A percentile compares a stretch with the other conserved stretches of the same genome.
These are phyloP conservation scores for Nezara viridula DNA, from an alignment of 2,888 invertebrate species.

Conservation along the genomic window DNA sequence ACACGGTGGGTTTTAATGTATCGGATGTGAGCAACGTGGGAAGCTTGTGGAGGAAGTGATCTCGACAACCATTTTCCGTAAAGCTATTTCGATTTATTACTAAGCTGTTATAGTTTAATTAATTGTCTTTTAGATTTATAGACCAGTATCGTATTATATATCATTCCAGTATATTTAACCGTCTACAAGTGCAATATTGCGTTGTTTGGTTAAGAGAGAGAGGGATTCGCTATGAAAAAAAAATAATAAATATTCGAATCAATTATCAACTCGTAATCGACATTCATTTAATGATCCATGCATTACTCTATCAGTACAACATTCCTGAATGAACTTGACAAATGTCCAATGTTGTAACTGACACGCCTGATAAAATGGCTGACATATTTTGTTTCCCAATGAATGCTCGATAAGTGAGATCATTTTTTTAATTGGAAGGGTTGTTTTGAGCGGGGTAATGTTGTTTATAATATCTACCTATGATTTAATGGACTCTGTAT, in stretches of 20 bases:
- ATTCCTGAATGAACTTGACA: background rate
- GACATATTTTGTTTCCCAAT: background rate
- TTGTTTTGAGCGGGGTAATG: background rate
- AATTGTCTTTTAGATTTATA: background rate
- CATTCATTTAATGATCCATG: background rate
- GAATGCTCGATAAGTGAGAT: background rate
- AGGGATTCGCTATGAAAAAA: background rate
- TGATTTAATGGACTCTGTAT: background rate
- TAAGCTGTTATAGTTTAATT: background rate
- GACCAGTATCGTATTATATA: background rate
- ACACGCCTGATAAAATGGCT: background rate
- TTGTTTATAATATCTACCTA: background rate
- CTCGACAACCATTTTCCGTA: background rate
- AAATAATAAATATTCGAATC: background rate
- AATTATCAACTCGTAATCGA: background rate
- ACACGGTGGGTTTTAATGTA: slow-evolving; percentile 32
- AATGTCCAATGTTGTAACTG: background rate
- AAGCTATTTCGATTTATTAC: background rate
- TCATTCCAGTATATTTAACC: background rate
- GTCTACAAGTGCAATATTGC: background rate
- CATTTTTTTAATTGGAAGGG: background rate
- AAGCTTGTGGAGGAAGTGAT: background rate
- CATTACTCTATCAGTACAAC: background rate
- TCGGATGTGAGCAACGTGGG: background rate
- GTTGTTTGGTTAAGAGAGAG: background rate